Evolutionary conservation across 2,888 invertebrate species (phyloP).

Genomic region (Tryphoninae sp.): DNA sequence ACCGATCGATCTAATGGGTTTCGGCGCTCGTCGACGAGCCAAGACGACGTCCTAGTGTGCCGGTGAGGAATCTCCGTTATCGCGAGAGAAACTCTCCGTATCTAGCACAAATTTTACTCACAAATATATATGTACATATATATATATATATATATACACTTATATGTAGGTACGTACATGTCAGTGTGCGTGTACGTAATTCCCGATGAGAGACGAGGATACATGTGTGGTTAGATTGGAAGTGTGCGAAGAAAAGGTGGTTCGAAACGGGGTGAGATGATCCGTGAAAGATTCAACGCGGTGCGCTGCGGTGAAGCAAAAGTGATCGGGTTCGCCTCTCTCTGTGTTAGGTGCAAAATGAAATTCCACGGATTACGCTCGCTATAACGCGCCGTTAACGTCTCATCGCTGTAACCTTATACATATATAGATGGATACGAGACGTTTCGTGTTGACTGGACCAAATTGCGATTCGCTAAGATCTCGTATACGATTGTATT

Average conservation of each 20-base stretch:
- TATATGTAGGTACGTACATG: background rate
- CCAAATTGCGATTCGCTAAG: background rate
- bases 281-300: constrained; percentile 39
- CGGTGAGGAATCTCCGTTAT: constrained; percentile 26
- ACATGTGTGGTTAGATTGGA: constrained; percentile 23
- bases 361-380: constrained; percentile 47
- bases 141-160: background rate
- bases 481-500: background rate
- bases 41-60: constrained; percentile 15
- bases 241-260: constrained; percentile 22
- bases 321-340: constrained; percentile 25
- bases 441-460: background rate
- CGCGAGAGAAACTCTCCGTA: constrained; percentile 24
- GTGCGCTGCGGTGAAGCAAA: constrained; percentile 39
- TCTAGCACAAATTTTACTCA: constrained; percentile 13
- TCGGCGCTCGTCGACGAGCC: constrained; percentile 26
- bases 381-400: background rate
- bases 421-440: background rate
- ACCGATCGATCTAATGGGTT: constrained; percentile 47
- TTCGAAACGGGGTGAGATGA: constrained; percentile 31
- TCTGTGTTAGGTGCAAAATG: constrained; percentile 45
- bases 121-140: background rate
- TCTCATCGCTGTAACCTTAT: background rate
- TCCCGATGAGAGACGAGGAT: constrained; percentile 8
- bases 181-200: background rate